phyloP scores from a whole-genome alignment of 1,140 invertebrate genomes.

The Hyles vespertilio region DNA sequence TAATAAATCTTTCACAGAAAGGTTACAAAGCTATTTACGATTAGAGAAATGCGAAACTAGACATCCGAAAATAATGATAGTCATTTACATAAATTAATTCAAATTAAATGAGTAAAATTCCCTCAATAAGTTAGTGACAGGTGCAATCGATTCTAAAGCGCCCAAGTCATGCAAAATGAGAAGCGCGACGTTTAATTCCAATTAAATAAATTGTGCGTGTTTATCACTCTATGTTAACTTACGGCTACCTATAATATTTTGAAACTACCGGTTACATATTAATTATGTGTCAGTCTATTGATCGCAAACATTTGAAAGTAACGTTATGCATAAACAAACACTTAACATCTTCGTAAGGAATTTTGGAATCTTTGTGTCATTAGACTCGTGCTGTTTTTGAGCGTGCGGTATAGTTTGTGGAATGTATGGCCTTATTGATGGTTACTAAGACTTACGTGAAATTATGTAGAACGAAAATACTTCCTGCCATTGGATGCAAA shows the following conservation, averaged over 20 bases:
- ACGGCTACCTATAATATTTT: slow-evolving; percentile 19
- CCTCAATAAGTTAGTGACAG: too few relatives aligned
- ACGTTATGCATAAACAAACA: slow-evolving; percentile 16
- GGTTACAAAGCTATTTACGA: too few relatives aligned
- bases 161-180: too few relatives aligned
- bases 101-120: not conserved
- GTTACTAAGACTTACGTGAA: not conserved
- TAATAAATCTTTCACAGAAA: too few relatives aligned
- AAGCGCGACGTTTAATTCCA: too few relatives aligned
- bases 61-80: too few relatives aligned
- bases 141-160: too few relatives aligned
- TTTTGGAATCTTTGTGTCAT: too few relatives aligned
- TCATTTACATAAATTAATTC: not conserved
- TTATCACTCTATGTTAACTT: slow-evolving; percentile 25
- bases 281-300: slow-evolving; percentile 12
- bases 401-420: too few relatives aligned
- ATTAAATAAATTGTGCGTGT: slow-evolving; percentile 21
- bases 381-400: too few relatives aligned
- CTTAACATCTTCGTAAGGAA: slow-evolving; percentile 4
- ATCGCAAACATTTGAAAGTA: slow-evolving; percentile 14
- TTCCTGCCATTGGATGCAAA: slow-evolving; percentile 48
- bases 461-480: slow-evolving; percentile 2
- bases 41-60: too few relatives aligned
- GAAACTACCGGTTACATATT: slow-evolving; percentile 13
- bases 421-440: too few relatives aligned